A percentile compares a stretch with the other conserved stretches of the same genome.
Conservation (phyloP, 1,140 invertebrate species). For the Drosophila jambulina region DNA sequence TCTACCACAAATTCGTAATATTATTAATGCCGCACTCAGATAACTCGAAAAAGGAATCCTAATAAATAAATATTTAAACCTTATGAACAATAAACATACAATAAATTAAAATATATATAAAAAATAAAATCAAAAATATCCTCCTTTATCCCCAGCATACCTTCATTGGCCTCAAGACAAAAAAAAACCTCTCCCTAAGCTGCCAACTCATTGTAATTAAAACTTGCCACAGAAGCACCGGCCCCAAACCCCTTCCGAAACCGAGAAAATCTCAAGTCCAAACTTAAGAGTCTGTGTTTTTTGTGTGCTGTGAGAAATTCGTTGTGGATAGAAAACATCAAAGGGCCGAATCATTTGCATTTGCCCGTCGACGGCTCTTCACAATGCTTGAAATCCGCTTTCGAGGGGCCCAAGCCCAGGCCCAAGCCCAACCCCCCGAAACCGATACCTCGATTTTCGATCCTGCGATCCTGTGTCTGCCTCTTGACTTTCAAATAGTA, state of each 20-base stretch:
- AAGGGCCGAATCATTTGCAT: slow-evolving; percentile 58
- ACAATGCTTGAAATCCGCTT: slow-evolving; percentile 55
- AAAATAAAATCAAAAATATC: neutral
- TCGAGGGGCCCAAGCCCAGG: slow-evolving; percentile 3
- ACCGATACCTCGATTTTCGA: slow-evolving; percentile 21
- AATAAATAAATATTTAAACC: neutral
- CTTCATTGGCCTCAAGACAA: neutral
- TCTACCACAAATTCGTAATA: too few relatives aligned
- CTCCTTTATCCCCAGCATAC: neutral
- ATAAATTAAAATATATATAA: neutral
- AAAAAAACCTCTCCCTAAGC: neutral
- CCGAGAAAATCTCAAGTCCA: slow-evolving; percentile 24
- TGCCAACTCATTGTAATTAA: slow-evolving; percentile 32
- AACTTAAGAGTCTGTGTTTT: slow-evolving; percentile 12
- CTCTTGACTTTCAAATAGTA: slow-evolving; percentile 74
- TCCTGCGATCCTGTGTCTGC: slow-evolving; percentile 19
- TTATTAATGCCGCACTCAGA: too few relatives aligned
- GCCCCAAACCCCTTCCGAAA: slow-evolving; percentile 1
- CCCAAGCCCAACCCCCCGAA: neutral
- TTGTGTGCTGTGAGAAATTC: slow-evolving; percentile 1
- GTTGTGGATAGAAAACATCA: slow-evolving; percentile 42
- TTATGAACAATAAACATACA: neutral
- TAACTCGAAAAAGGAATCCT: neutral
- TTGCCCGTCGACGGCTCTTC: slow-evolving; percentile 46
- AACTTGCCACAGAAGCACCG: neutral